These are phyloP conservation scores for Amazona vittata DNA, from an alignment of 2,113 vertebrate genomes.

Conservation along the genomic window DNA sequence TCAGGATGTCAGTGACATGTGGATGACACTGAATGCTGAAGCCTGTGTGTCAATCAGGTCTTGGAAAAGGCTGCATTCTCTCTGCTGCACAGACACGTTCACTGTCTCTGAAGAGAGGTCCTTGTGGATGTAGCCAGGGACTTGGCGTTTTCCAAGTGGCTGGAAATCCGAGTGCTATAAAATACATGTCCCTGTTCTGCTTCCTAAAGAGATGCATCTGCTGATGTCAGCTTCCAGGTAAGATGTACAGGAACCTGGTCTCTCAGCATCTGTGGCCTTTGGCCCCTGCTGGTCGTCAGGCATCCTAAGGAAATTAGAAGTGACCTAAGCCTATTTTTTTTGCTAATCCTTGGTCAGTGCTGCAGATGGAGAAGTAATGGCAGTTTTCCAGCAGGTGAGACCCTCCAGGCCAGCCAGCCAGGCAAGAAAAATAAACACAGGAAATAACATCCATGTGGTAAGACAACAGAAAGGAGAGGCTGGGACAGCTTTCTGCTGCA, in stretches of 20 bases:
- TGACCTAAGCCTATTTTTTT: not conserved
- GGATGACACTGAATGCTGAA: not conserved
- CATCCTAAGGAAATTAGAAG: constrained; percentile 23
- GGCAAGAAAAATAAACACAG: constrained; percentile 55
- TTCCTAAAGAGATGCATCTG: not conserved
- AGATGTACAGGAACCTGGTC: not conserved
- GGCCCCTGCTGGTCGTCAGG: not conserved
- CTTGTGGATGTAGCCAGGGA: not conserved
- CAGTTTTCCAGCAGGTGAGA: constrained; percentile 61
- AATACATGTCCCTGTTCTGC: not conserved
- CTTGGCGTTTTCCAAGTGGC: not conserved
- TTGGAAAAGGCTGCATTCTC: not conserved
- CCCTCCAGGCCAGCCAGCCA: not conserved
- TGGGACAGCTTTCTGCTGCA: not conserved
- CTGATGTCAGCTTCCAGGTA: constrained; percentile 22
- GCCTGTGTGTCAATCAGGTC: not conserved
- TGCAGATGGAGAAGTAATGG: not conserved
- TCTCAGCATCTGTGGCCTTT: constrained; percentile 4
- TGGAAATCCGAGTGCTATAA: not conserved
- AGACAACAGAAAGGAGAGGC: not conserved
- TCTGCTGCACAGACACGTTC: not conserved
- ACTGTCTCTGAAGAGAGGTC: not conserved
- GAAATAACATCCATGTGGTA: constrained; percentile 8
- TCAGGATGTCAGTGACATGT: not conserved
- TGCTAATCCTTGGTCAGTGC: not conserved